Conservation (phyloP, 2,797 vertebrate species). For the Enteromius afrohamiltoni region DNA sequence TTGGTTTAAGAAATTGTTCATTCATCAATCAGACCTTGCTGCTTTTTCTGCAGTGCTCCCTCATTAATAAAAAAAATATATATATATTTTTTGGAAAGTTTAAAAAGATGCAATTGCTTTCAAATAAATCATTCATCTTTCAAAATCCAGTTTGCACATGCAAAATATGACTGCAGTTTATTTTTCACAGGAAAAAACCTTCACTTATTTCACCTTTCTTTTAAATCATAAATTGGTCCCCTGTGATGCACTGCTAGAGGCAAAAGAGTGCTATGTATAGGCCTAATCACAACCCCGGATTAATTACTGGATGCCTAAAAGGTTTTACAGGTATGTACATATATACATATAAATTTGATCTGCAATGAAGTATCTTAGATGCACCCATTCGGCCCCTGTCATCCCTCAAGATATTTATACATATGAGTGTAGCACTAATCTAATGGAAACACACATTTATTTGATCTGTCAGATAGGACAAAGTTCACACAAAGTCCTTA, state of each 20-base stretch:
- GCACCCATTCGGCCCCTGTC: not conserved
- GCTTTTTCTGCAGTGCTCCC: not conserved
- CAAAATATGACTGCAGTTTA: not conserved
- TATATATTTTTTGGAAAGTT: not conserved
- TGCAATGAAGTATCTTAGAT: not conserved
- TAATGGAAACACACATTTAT: not conserved
- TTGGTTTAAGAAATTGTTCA: not conserved
- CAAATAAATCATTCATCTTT: not conserved
- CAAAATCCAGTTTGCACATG: not conserved
- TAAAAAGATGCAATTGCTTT: not conserved
- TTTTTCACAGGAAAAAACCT: not conserved
- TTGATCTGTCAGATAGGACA: conserved; percentile 23
- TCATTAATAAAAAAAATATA: not conserved
- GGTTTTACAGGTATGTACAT: too few species aligned
- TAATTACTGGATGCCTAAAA: not conserved
- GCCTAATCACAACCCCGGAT: not conserved
- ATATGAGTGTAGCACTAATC: not conserved
- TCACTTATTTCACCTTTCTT: not conserved
- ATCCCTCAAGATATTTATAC: not conserved
- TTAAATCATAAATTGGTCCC: not conserved
- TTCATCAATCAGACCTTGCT: not conserved
- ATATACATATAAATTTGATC: not conserved
- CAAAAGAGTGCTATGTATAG: not conserved
- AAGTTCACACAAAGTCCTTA: conserved; percentile 13
- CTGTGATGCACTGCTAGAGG: not conserved